These are phyloP conservation scores for Cataglyphis rosenhaueri DNA, from an alignment of 2,888 invertebrate genomes.

Conservation along the genomic window DNA sequence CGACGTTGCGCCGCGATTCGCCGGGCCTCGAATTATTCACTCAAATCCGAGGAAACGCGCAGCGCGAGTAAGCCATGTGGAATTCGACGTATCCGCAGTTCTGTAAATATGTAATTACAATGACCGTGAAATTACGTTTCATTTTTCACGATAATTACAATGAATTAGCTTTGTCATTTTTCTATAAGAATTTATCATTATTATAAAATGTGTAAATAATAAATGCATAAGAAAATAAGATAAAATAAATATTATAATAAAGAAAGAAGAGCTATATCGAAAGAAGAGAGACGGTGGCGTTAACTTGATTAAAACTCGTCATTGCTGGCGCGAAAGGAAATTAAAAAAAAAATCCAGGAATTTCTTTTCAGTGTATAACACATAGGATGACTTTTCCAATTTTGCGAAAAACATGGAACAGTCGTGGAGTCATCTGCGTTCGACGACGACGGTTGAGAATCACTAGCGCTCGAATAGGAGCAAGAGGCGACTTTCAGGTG, in stretches of 20 bases:
- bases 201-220: neutral
- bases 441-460: slow-evolving; percentile 75
- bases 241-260: slow-evolving; percentile 1
- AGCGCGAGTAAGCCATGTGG: neutral
- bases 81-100: neutral
- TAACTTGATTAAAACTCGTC: neutral
- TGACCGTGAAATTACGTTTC: neutral
- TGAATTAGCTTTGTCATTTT: neutral
- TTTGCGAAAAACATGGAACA: slow-evolving; percentile 17
- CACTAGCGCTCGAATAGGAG: slow-evolving; percentile 64
- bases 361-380: neutral
- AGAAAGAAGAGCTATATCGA: neutral
- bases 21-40: slow-evolving; percentile 10
- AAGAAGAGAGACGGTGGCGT: neutral
- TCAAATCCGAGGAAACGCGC: neutral
- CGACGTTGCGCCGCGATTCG: slow-evolving; percentile 8
- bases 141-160: neutral
- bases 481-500: slow-evolving; percentile 35
- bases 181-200: neutral
- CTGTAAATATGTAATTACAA: neutral
- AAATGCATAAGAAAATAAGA: neutral
- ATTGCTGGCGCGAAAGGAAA: neutral
- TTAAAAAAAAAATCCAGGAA: neutral
- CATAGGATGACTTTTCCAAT: slow-evolving; percentile 24
- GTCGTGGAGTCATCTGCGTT: slow-evolving; percentile 52